Percentiles rank a stretch among this genome's conserved stretches.
Evolutionary conservation across 2,113 vertebrate species (phyloP).

Genomic region (Trochalopteron elliotii): DNA sequence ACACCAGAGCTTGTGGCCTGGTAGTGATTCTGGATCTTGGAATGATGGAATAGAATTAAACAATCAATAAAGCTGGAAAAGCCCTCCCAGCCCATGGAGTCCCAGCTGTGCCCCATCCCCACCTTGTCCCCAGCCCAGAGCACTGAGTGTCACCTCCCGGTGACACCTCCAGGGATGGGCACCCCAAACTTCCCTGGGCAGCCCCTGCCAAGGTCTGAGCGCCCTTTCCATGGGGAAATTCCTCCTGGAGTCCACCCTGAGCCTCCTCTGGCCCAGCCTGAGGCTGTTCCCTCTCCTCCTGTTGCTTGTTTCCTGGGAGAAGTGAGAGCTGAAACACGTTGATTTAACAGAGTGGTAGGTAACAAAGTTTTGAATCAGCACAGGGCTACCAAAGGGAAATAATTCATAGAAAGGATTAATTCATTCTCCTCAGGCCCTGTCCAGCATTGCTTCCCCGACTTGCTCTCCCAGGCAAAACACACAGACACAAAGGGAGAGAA

Average conservation of each 20-base stretch:
- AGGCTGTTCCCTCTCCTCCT: rapidly evolving
- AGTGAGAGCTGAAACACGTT: rapidly evolving
- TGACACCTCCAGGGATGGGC: not conserved
- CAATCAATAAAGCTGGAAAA: not conserved
- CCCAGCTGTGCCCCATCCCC: rapidly evolving
- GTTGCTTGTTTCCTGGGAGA: not conserved
- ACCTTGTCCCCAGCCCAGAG: not conserved
- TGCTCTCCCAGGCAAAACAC: not conserved
- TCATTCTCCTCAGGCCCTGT: not conserved
- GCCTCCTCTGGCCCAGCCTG: not conserved
- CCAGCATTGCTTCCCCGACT: not conserved
- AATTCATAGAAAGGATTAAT: not conserved
- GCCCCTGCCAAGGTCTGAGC: not conserved
- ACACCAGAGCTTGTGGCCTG: not conserved
- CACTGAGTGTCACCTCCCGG: not conserved
- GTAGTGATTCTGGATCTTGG: not conserved
- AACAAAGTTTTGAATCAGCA: not conserved
- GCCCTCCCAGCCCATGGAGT: rapidly evolving
- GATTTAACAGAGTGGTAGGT: not conserved
- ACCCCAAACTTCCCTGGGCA: not conserved
- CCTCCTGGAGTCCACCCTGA: rapidly evolving
- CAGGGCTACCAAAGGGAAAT: not conserved
- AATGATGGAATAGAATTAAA: not conserved
- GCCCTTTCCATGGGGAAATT: not conserved
- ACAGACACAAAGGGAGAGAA: rapidly evolving